These are phyloP conservation scores for Peromyscus melanophrys DNA, from an alignment of 2,797 vertebrate species.

Conservation along the genomic window DNA sequence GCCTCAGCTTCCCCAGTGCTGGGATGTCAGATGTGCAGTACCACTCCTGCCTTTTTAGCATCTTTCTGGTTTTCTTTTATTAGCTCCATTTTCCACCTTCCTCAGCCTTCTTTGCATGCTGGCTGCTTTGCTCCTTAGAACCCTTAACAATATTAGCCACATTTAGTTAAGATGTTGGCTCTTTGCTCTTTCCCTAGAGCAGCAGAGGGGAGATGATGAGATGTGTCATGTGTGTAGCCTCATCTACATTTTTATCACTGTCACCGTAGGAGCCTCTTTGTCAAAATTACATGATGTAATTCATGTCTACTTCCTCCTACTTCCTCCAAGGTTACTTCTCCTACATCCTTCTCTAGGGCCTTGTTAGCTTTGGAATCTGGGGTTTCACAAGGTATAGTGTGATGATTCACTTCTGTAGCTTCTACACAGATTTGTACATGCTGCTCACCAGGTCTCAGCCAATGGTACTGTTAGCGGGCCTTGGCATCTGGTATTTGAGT, in stretches of 20 bases:
- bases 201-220: background rate
- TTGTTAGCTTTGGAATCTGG: background rate
- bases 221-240: background rate
- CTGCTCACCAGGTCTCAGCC: background rate
- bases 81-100: background rate
- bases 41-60: too few species aligned
- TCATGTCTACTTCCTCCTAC: background rate
- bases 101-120: background rate
- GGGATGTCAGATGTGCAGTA: background rate
- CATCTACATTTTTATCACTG: background rate
- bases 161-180: background rate
- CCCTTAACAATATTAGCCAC: background rate
- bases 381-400: background rate
- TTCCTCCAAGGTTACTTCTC: background rate
- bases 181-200: background rate
- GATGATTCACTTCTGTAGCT: background rate
- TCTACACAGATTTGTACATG: background rate
- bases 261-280: background rate
- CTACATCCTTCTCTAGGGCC: background rate
- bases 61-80: background rate
- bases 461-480: background rate
- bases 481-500: background rate
- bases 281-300: background rate
- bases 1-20: background rate
- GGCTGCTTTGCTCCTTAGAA: background rate